These are phyloP conservation scores for Drosophila meridionalis DNA, from an alignment of 2,888 invertebrate genomes.

Conservation along the genomic window DNA sequence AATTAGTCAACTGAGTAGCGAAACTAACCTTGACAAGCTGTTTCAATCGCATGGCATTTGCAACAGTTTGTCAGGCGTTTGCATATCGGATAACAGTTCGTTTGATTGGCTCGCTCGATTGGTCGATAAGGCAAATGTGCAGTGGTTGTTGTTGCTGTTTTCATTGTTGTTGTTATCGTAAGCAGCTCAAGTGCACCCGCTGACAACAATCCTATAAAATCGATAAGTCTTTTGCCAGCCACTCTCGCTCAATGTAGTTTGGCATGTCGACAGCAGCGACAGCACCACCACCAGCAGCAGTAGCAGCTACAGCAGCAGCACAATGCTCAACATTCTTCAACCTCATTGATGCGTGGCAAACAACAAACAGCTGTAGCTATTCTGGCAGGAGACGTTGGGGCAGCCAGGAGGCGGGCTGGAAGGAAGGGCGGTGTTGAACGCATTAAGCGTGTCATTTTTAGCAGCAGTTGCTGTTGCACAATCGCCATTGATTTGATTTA, in stretches of 20 bases:
- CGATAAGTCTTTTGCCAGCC: conserved; percentile 61
- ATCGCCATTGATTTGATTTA: conserved; percentile 71
- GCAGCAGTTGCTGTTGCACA: conserved; percentile 69
- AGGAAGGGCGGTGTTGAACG: conserved; percentile 28
- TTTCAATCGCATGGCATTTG: conserved; percentile 28
- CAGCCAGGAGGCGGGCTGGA: neutral
- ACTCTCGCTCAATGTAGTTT: conserved; percentile 40
- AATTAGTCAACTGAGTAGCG: conserved; percentile 8
- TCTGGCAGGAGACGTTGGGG: neutral
- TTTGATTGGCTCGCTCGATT: conserved; percentile 55
- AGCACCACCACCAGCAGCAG: conserved; percentile 26
- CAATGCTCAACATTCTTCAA: conserved; percentile 63
- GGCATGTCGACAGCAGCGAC: conserved; percentile 37
- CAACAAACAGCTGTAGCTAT: conserved; percentile 35
- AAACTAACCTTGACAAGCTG: conserved; percentile 63
- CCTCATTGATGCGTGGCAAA: conserved; percentile 68
- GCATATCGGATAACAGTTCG: conserved; percentile 62
- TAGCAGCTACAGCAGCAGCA: conserved; percentile 26
- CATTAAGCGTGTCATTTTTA: conserved; percentile 75
- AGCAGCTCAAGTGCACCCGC: conserved; percentile 64
- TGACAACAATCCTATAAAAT: conserved; percentile 58
- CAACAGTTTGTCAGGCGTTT: conserved; percentile 62
- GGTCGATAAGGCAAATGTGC: conserved; percentile 31
- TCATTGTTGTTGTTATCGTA: conserved; percentile 20
- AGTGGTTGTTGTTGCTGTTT: conserved; percentile 17